A percentile compares a stretch with the other conserved stretches of the same genome.
phyloP scores from a whole-genome alignment of 2,113 vertebrate genomes.

The Charina bottae region DNA sequence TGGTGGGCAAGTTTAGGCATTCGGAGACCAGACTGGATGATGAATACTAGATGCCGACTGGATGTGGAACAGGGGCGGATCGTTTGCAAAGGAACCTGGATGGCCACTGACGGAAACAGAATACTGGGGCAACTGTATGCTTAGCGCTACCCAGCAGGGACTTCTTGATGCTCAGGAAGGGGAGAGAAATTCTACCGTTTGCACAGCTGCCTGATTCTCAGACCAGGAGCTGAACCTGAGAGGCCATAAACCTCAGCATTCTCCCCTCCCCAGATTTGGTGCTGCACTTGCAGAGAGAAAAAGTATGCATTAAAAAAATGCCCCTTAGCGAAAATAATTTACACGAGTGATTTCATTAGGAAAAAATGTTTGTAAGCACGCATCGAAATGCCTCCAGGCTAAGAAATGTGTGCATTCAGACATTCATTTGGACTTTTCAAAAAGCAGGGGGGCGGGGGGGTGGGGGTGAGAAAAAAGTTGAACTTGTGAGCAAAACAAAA shows the following conservation, averaged over 20 bases:
- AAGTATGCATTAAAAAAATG: neutral
- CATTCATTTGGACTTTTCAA: too few species aligned
- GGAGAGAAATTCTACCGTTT: neutral
- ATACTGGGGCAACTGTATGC: neutral
- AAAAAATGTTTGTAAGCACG: neutral
- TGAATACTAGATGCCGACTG: too few species aligned
- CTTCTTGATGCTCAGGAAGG: neutral
- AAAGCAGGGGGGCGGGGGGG: too few species aligned
- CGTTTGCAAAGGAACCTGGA: neutral
- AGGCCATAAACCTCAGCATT: neutral
- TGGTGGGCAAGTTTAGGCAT: too few species aligned
- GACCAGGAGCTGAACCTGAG: too few species aligned
- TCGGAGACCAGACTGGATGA: too few species aligned
- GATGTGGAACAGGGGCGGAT: too few species aligned
- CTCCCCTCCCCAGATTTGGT: neutral
- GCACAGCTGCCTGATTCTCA: neutral
- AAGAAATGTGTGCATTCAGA: too few species aligned
- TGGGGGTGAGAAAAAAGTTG: too few species aligned
- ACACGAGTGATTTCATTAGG: neutral
- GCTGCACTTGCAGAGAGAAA: neutral
- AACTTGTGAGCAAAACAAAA: too few species aligned
- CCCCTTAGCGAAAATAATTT: neutral
- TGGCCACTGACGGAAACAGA: neutral
- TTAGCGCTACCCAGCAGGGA: neutral
- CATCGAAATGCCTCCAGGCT: neutral